Conservation (phyloP, 1,140 invertebrate genomes). For the Drosophila baimaii region DNA sequence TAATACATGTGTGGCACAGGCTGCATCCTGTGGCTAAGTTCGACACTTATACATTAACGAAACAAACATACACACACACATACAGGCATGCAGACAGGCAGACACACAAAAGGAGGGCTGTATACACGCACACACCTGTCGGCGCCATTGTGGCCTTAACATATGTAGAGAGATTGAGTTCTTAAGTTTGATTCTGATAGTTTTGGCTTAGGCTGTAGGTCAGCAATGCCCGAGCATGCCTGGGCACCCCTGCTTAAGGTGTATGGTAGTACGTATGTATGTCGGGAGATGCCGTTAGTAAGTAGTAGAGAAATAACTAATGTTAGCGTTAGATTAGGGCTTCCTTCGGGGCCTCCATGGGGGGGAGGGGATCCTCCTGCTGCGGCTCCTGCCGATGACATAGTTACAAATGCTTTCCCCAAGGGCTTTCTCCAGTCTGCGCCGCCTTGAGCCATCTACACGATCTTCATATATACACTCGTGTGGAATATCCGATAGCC, state of each 20-base stretch:
- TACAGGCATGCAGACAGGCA: constrained; percentile 7
- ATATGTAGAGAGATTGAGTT: constrained; percentile 35
- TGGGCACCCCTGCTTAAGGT: constrained; percentile 9
- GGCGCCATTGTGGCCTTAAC: constrained; percentile 5
- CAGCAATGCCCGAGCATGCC: neutral
- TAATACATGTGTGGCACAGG: constrained; percentile 34
- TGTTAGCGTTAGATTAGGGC: constrained; percentile 18
- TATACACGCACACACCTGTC: constrained; percentile 17
- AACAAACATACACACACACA: constrained; percentile 13
- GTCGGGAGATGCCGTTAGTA: constrained; percentile 5
- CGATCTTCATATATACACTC: constrained; percentile 75
- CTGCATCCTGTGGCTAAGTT: constrained; percentile 38
- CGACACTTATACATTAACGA: constrained; percentile 43
- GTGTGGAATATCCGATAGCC: constrained; percentile 81
- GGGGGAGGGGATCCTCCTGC: constrained; percentile 4
- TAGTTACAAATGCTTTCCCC: constrained; percentile 61
- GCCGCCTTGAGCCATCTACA: constrained; percentile 39
- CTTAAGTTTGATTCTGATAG: constrained; percentile 41
- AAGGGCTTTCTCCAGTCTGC: neutral
- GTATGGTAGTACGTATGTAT: constrained; percentile 50
- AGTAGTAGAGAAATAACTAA: constrained; percentile 37
- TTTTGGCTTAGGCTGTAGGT: constrained; percentile 37
- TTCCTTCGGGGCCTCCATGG: constrained; percentile 1
- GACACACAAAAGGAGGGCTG: constrained; percentile 43
- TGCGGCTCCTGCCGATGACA: constrained; percentile 37